Evolutionary conservation across 1,140 invertebrate species (phyloP), one percentile per base, ranked within the genome.

Genomic region (Chrysomallon squamiferum): DNA sequence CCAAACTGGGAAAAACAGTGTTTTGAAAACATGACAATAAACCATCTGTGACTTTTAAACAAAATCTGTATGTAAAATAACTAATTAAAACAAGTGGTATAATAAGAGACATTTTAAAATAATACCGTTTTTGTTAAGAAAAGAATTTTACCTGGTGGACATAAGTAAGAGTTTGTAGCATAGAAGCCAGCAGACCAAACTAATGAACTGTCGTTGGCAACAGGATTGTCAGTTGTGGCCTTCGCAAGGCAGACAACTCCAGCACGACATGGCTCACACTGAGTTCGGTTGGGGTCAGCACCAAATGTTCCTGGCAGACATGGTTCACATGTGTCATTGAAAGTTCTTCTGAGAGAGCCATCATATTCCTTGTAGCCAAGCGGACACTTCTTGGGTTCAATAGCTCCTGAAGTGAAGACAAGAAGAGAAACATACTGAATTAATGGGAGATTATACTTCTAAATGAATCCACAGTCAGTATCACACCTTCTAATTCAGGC

Each of bases 301-400:
- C 82, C 81, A 66, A 75, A 84, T 27, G 66, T 72, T 33, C 82
- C 82, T 1, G 77, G 71, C 49, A 57, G 59, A 63, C 82, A 84
- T 4, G 81, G 76, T 52, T 80, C 74, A 66, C 82, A 84, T 0
- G 81, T 84, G 57, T 82, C 79, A 6, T 75, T 69, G 54, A 83
- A 80, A 0, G 75, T 76, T 6, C 61, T 43, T 52, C 74, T 70
- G 4, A 64, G 68, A 18, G 79, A 71, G 22, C 75, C 77, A 65
- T 81, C 70, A 50, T 74, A 78, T 62, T 81, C 77, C 27, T 77
- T 79, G 66, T 81, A 83, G 20, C 82, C 82, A 1, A 80, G 64
- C 2, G 80, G 79, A 59, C 82, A 84, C 64, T 77, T 79, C 27
- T 72, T 65, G 4, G 80, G 79, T 60, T 80, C 79, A 50, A 82